phyloP scores from a whole-genome alignment of 2,888 invertebrate genomes.

The Drosophila picticornis region DNA sequence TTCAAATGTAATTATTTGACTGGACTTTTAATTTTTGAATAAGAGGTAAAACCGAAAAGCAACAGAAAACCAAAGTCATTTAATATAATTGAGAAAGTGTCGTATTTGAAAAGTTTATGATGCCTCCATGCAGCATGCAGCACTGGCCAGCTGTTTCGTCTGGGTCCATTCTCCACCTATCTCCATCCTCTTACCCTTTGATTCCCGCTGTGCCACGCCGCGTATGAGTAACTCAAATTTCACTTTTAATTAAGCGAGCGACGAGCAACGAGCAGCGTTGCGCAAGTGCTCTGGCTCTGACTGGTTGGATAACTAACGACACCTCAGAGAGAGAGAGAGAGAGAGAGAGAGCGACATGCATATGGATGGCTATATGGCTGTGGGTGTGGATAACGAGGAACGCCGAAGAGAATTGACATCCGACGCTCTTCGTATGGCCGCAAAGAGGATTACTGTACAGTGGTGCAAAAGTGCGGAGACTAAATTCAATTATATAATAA shows the following conservation, averaged over 20 bases:
- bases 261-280: conserved; percentile 52
- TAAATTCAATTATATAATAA: background rate
- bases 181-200: background rate
- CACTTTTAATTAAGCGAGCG: conserved; percentile 51
- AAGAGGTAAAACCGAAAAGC: background rate
- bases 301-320: conserved; percentile 49
- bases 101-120: conserved; percentile 28
- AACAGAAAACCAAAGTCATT: conserved; percentile 11
- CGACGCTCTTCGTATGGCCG: conserved; percentile 57
- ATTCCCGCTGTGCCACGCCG: conserved; percentile 22
- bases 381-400: conserved; percentile 31
- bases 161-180: background rate
- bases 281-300: conserved; percentile 61
- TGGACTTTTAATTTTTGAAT: conserved; percentile 3
- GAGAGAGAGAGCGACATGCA: conserved; percentile 47
- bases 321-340: conserved; percentile 53
- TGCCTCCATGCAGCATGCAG: conserved; percentile 9
- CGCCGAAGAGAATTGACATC: conserved; percentile 56
- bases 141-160: background rate
- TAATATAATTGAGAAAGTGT: conserved; percentile 38
- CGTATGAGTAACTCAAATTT: conserved; percentile 61
- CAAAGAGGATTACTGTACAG: conserved; percentile 46
- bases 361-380: conserved; percentile 34
- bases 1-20: conserved; percentile 3
- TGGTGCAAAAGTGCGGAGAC: conserved; percentile 5